Conservation (phyloP, 2,888 invertebrate genomes). For the Agrochola lychnidis region DNA sequence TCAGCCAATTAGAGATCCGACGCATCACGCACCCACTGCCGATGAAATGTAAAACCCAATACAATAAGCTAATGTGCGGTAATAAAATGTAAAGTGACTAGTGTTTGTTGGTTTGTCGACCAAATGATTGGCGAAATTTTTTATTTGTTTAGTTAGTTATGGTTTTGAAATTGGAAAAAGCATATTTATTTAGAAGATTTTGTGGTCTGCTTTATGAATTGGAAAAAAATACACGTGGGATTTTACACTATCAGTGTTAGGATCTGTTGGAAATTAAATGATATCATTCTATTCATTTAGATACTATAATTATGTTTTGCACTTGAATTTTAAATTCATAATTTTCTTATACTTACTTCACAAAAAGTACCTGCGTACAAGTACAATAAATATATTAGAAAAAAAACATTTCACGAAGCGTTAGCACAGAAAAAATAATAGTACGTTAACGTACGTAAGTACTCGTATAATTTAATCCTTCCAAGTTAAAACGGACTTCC, state of each 20-base stretch:
- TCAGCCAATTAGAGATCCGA: slow-evolving; percentile 81
- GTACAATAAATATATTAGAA: not conserved
- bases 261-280: not conserved
- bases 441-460: too few relatives aligned
- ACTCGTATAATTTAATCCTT: not conserved
- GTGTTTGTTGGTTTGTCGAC: slow-evolving; percentile 22
- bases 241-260: not conserved
- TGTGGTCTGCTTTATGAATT: not conserved
- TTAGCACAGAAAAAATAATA: too few relatives aligned
- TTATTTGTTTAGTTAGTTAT: slow-evolving; percentile 7
- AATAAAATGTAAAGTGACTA: slow-evolving; percentile 42
- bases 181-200: not conserved
- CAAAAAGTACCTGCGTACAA: not conserved
- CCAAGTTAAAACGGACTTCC: slow-evolving; percentile 32
- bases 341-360: not conserved
- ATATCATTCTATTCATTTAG: not conserved
- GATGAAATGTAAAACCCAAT: slow-evolving; percentile 75
- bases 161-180: not conserved
- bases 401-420: not conserved
- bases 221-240: too few relatives aligned
- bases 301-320: not conserved
- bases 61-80: slow-evolving; percentile 71
- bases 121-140: slow-evolving; percentile 11
- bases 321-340: not conserved
- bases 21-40: slow-evolving; percentile 80